Evolutionary conservation across 2,888 invertebrate genomes (phyloP), one percentile per base, ranked within the genome.

Genomic region (Psococerastis gibbosa): DNA sequence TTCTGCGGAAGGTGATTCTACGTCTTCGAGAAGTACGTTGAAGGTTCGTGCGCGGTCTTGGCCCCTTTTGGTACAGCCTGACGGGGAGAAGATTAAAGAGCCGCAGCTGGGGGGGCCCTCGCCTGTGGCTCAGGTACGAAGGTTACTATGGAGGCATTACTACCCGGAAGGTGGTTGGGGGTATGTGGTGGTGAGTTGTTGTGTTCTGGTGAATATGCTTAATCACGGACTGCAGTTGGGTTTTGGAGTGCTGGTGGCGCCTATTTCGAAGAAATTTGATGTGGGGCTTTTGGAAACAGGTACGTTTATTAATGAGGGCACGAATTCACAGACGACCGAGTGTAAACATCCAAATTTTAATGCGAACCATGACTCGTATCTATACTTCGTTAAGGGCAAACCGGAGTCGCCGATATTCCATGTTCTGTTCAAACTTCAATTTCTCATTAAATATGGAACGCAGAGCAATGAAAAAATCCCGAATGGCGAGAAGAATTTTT

Each of bases 111-210:
- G 41, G 16, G 33, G 18, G 16, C 45, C 47, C 8, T 43, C 46
- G 32, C 44, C 67, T 41, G 67, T 72, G 48, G 68, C 73, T 33
- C 70, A 74, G 34, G 75, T 75, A 1, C 67, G 75, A 8, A 65
- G 75, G 43, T 68, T 76, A 35, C 66, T 78, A 35, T 74, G 75
- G 45, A 67, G 78, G 23, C 78, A 84, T 52, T 83, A 84, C 63
- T 84, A 84, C 60, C 83, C 84, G 3, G 85, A 85, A 64, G 83
- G 83, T 2, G 83, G 83, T 11, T 85, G 84, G 84, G 84, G 85
- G 13, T 85, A 81, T 80, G 71, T 82, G 42, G 71, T 85, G 46
- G 73, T 78, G 41, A 68, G 73, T 43, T 80, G 80, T 49, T 75
- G 77, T 18, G 69, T 78, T 20, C 61, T 79, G 45, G 78, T 79